Conservation (phyloP, 2,113 vertebrate genomes). For the Alethe diademata region DNA sequence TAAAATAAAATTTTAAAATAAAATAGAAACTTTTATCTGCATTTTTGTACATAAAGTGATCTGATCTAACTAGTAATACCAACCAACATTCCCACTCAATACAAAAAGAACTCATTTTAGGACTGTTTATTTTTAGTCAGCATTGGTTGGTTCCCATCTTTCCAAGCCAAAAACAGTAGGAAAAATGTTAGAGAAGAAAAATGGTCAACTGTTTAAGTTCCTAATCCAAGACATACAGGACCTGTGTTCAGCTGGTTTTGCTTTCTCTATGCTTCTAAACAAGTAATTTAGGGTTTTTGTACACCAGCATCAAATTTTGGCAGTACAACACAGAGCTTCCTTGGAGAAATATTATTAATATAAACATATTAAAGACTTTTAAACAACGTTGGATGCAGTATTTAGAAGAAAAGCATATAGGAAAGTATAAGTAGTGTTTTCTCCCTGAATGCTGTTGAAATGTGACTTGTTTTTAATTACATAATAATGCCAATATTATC, state of each 20-base stretch:
- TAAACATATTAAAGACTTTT: background rate
- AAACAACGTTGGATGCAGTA: background rate
- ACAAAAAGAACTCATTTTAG: background rate
- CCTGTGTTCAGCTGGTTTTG: background rate
- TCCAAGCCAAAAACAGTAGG: background rate
- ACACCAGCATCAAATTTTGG: background rate
- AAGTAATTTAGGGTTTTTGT: background rate
- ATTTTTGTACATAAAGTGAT: background rate
- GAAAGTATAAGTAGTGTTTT: background rate
- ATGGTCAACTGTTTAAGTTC: background rate
- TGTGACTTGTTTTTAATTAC: background rate
- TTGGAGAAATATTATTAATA: background rate
- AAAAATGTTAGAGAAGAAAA: background rate
- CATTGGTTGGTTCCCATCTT: background rate
- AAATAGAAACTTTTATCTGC: background rate
- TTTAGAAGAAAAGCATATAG: background rate
- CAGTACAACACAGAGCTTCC: background rate
- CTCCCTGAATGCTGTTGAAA: background rate
- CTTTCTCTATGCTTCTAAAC: background rate
- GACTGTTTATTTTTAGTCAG: background rate
- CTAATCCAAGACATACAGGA: background rate
- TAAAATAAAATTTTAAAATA: background rate
- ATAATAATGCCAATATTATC: background rate
- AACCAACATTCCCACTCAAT: background rate
- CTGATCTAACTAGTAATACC: background rate